Evolutionary conservation across 2,113 vertebrate genomes (phyloP).

Genomic region (Microtus oregoni): DNA sequence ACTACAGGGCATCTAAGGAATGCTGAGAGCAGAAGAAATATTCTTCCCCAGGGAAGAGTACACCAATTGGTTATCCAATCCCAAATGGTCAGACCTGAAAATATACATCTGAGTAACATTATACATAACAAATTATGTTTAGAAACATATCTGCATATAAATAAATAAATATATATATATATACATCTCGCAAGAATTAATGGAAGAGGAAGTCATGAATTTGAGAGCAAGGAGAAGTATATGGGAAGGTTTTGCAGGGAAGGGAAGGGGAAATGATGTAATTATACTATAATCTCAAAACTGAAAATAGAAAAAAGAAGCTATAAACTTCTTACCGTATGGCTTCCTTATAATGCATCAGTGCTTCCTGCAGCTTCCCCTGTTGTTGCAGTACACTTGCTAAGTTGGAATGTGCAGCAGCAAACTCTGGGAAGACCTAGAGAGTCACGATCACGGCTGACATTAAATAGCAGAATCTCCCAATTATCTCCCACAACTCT

Average conservation of each 20-base stretch:
- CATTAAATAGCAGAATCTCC: slow-evolving; percentile 31
- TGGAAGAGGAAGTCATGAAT: background rate
- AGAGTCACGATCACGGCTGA: background rate
- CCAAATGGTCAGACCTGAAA: background rate
- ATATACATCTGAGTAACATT: background rate
- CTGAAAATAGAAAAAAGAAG: background rate
- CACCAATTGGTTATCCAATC: background rate
- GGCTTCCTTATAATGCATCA: slow-evolving; percentile 99
- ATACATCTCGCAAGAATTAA: background rate
- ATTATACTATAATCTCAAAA: background rate
- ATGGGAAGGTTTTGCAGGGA: background rate
- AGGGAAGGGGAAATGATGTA: background rate
- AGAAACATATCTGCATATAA: background rate
- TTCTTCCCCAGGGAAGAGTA: background rate
- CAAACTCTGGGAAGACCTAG: slow-evolving; percentile 99
- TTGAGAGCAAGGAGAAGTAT: background rate
- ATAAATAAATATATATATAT: fast-evolving
- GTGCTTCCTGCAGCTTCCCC: slow-evolving; percentile 97
- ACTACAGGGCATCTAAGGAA: background rate
- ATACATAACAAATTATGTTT: background rate
- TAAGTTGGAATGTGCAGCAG: slow-evolving; percentile 98
- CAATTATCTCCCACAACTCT: background rate
- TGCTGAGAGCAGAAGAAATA: background rate
- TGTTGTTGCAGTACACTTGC: slow-evolving; percentile 99
- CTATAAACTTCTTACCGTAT: slow-evolving; percentile 90